Percentiles rank a stretch among this genome's conserved stretches.
Evolutionary conservation across 2,888 invertebrate species (phyloP).

Genomic region (Thereva nobilitata): DNA sequence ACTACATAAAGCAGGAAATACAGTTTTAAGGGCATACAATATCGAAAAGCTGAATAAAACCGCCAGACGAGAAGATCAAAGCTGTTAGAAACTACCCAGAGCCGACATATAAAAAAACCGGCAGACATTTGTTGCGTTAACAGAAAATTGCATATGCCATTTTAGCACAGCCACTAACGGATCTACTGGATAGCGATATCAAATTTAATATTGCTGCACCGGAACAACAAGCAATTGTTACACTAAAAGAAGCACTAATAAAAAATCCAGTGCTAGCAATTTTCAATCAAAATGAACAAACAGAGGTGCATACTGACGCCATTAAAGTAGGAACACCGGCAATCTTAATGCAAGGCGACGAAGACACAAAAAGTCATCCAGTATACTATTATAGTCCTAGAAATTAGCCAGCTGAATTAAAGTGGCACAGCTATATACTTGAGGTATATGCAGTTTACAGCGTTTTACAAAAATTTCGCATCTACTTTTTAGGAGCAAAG

Average conservation of each 20-base stretch:
- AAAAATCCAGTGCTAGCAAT: conserved; percentile 45
- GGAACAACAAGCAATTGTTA: conserved; percentile 16
- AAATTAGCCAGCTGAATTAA: conserved; percentile 44
- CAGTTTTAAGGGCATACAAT: too few relatives aligned
- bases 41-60: conserved; percentile 41
- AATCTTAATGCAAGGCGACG: conserved; percentile 43
- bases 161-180: conserved; percentile 44
- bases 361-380: conserved; percentile 42
- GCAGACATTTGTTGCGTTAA: too few relatives aligned
- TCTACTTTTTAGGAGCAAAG: not conserved
- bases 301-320: too few relatives aligned
- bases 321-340: too few relatives aligned
- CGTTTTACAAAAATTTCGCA: too few relatives aligned
- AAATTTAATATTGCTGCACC: conserved; percentile 9
- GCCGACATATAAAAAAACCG: too few relatives aligned
- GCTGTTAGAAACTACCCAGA: too few relatives aligned
- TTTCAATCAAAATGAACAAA: conserved; percentile 44
- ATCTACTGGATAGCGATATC: conserved; percentile 40
- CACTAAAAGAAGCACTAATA: conserved; percentile 17
- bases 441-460: conserved; percentile 49
- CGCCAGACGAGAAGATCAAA: conserved; percentile 41
- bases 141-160: conserved; percentile 43
- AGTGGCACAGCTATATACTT: conserved; percentile 48
- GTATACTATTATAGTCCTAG: conserved; percentile 46
- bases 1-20: conserved; percentile 46